phyloP scores from a whole-genome alignment of 2,888 invertebrate species.

The Sphaerophoria taeniata region DNA sequence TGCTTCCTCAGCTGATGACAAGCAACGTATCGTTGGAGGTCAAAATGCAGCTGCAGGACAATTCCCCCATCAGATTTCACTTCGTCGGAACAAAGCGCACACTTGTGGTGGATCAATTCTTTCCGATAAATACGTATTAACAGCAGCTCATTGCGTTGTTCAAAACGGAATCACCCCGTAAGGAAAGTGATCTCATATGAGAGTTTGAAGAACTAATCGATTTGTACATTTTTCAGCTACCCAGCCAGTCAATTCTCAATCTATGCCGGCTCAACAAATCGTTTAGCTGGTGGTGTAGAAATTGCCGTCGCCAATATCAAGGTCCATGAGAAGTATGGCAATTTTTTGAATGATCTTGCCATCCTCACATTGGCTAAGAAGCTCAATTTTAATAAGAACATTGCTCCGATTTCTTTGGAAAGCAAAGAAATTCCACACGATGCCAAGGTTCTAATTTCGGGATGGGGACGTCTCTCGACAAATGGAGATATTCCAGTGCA shows the following conservation, averaged over 20 bases:
- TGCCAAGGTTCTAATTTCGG: slow-evolving; percentile 77
- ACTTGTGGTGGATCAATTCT: slow-evolving; percentile 80
- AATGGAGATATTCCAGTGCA: slow-evolving; percentile 77
- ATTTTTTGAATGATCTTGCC: slow-evolving; percentile 79
- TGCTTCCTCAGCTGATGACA: slow-evolving; percentile 16
- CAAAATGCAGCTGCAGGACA: slow-evolving; percentile 78
- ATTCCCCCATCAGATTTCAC: slow-evolving; percentile 82
- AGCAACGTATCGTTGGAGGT: slow-evolving; percentile 80
- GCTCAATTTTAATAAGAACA: slow-evolving; percentile 73
- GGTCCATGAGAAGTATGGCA: slow-evolving; percentile 77
- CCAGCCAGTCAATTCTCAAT: slow-evolving; percentile 75
- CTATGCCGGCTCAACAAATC: slow-evolving; percentile 77
- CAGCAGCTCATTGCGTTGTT: slow-evolving; percentile 81
- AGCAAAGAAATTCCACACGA: slow-evolving; percentile 75
- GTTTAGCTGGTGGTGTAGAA: slow-evolving; percentile 75
- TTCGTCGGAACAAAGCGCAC: slow-evolving; percentile 76
- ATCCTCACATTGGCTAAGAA: slow-evolving; percentile 76
- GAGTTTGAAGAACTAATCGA: neutral
- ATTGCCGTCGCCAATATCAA: slow-evolving; percentile 75
- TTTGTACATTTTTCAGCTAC: slow-evolving; percentile 65
- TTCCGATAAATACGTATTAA: slow-evolving; percentile 77
- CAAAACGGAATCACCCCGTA: slow-evolving; percentile 71
- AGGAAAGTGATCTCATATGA: slow-evolving; percentile 1
- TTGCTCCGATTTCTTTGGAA: slow-evolving; percentile 77
- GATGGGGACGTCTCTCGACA: slow-evolving; percentile 79